Conservation (phyloP, 2,888 invertebrate genomes). For the Hoplodrina blanda region DNA sequence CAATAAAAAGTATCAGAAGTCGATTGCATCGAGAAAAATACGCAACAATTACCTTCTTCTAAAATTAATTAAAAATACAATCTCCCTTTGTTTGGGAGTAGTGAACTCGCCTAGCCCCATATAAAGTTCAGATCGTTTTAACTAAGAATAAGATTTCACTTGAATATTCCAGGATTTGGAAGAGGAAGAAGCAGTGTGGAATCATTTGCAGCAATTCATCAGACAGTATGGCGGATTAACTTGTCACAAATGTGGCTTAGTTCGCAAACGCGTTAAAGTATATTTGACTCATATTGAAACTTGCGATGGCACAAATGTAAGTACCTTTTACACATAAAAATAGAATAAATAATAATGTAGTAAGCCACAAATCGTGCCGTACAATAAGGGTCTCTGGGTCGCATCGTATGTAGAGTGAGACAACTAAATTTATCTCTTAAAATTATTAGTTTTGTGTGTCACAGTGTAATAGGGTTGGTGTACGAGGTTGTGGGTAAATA, state of each 20-base stretch:
- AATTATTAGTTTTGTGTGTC: too few relatives aligned
- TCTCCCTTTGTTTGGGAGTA: not conserved
- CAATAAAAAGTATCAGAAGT: not conserved
- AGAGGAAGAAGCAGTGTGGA: conserved; percentile 63
- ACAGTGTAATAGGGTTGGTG: too few relatives aligned
- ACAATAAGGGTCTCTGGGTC: too few relatives aligned
- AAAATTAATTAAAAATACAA: not conserved
- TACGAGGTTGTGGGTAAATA: too few relatives aligned
- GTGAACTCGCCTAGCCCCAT: too few relatives aligned
- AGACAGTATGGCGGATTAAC: conserved; percentile 58
- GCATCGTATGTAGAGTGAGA: too few relatives aligned
- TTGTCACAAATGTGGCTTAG: conserved; percentile 67
- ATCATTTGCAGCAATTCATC: conserved; percentile 66
- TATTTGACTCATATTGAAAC: conserved; percentile 51
- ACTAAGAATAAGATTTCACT: not conserved
- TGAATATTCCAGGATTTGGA: conserved; percentile 48
- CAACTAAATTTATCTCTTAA: too few relatives aligned
- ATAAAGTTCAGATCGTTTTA: not conserved
- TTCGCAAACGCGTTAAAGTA: conserved; percentile 54
- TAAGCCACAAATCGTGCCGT: too few relatives aligned
- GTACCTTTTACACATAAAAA: conserved; percentile 7
- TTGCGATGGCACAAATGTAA: conserved; percentile 51
- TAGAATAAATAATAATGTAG: not conserved
- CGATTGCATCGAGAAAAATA: not conserved
- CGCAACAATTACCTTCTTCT: too few relatives aligned